Evolutionary conservation across 1,140 invertebrate species (phyloP), one percentile per base, ranked within the genome.

Genomic region (Zaprionus nigranus): DNA sequence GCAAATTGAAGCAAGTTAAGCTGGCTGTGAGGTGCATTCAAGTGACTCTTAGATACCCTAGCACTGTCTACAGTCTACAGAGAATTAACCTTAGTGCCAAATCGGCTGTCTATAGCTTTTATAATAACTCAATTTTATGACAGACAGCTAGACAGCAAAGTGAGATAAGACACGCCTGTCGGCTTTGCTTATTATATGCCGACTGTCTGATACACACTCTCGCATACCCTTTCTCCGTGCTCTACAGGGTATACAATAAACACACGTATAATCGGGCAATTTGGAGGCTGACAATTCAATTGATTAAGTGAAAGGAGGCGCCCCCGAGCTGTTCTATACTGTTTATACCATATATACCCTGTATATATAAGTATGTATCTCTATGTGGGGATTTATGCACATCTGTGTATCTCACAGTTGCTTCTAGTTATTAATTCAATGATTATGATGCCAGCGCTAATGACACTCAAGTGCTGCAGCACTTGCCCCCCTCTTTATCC

Each of bases 391-490:
- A 40, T 67, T 58, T 56, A 64, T 28, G 53, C 28, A 17, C 12
- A 61, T 38, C 17, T 36, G n/a, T 51, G 24, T 64, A 40, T 54
- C 43, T 67, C 59, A 20, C 24, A 54, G 40, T 40, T 43, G 72
- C 79, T 75, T 78, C 54, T 83, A 77, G 79, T 73, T 88, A 88
- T 88, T 90, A 88, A 88, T 81, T 88, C 59, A 88, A 88, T 88
- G 84, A 90, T 88, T 88, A 88, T 88, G 81, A 90, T 90, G 69
- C 70, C 66, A 66, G 63, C 82, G 84, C 84, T 88, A 88, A 88
- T 88, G 85, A 88, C 75, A 81, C 62, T 90, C 84, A 88, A 88
- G 84, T 88, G 85, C 84, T 88, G 58, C 69, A 72, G 53, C 78
- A 66, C 46, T 46, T 34, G 17, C 30, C 12, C 46, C 46, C 15